These are phyloP conservation scores for Manis javanica DNA, from an alignment of 2,797 vertebrate species.

Conservation along the genomic window DNA sequence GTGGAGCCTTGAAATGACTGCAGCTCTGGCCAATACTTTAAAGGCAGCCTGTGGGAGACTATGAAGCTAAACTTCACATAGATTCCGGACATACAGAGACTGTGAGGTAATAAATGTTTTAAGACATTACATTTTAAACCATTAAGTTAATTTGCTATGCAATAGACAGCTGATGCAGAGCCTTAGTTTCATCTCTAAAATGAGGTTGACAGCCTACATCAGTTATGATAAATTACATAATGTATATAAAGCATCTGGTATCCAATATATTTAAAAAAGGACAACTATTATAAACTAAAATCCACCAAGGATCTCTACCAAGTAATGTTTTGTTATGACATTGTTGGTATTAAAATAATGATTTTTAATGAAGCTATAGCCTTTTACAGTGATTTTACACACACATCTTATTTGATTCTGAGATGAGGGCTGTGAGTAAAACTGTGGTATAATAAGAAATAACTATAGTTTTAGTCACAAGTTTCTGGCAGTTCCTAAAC, in stretches of 20 bases:
- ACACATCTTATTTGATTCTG: not conserved
- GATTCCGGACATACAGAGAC: not conserved
- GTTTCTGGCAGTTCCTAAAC: not conserved
- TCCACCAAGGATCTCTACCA: not conserved
- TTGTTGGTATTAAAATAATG: conserved; percentile 25
- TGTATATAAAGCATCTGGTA: not conserved
- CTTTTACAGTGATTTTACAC: conserved; percentile 29
- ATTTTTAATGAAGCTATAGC: not conserved
- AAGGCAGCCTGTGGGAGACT: not conserved
- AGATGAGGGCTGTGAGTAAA: not conserved
- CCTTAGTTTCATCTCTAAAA: conserved; percentile 48
- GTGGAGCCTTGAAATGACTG: not conserved
- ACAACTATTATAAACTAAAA: not conserved
- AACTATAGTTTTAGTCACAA: not conserved
- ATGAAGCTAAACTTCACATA: not conserved
- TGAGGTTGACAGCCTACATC: not conserved
- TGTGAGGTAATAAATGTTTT: not conserved
- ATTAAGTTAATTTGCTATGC: conserved; percentile 7
- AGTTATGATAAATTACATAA: not conserved
- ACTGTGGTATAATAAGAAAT: not conserved
- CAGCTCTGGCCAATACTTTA: not conserved
- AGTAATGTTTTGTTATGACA: not conserved
- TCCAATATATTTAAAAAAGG: not conserved
- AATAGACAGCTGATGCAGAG: not conserved
- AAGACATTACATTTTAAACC: not conserved